Evolutionary conservation across 2,797 vertebrate species (phyloP).

Genomic region (Paratrypauchen microcephalus): DNA sequence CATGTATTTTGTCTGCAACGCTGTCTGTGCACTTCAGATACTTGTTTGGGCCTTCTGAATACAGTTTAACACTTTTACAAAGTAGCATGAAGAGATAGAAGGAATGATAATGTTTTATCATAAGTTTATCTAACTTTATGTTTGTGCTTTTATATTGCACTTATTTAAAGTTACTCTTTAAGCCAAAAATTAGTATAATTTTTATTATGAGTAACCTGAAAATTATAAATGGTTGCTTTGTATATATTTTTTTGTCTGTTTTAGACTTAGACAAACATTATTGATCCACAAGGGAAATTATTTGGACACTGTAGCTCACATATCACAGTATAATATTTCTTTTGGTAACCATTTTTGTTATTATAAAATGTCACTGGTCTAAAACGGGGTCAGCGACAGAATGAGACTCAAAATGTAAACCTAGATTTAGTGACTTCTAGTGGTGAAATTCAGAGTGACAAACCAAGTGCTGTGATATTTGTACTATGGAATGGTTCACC

Average conservation of each 20-base stretch:
- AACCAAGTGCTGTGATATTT: background rate
- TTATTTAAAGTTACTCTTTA: background rate
- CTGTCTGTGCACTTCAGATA: background rate
- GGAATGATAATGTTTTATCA: background rate
- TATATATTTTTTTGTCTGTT: background rate
- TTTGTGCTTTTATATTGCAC: background rate
- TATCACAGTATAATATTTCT: too few species aligned
- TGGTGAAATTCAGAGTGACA: conserved; percentile 7
- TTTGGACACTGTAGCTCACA: too few species aligned
- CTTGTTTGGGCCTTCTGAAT: background rate
- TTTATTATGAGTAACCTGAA: background rate
- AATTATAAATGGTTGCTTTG: background rate
- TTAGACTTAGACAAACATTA: too few species aligned
- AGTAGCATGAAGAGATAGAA: too few species aligned
- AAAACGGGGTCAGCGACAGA: background rate
- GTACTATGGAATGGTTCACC: background rate
- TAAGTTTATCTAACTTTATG: background rate
- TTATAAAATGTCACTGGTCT: background rate
- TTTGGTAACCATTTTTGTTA: background rate
- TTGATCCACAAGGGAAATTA: too few species aligned
- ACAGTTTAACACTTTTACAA: background rate
- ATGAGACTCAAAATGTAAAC: conserved; percentile 1
- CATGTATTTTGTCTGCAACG: conserved; percentile 21
- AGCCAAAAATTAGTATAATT: background rate
- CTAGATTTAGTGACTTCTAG: conserved; percentile 8